These are phyloP conservation scores for Chaetophractus vellerosus DNA, from an alignment of 2,797 vertebrate species.

Conservation along the genomic window DNA sequence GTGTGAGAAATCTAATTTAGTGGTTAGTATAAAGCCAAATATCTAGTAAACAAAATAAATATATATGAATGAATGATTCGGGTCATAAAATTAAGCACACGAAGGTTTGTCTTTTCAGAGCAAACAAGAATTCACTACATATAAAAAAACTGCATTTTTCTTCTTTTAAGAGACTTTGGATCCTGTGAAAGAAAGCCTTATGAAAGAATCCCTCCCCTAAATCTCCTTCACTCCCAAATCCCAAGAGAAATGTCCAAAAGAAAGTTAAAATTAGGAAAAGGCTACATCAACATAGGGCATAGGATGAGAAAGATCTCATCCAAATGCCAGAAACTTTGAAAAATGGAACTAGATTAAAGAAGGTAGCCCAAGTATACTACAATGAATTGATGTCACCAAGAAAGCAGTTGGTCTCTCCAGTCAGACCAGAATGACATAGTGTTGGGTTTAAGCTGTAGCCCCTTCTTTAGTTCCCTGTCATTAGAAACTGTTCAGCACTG, in stretches of 20 bases:
- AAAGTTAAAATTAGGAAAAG: not conserved
- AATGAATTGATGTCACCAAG: not conserved
- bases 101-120: not conserved
- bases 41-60: not conserved
- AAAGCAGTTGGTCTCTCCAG: not conserved
- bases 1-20: not conserved
- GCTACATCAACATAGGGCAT: not conserved
- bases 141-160: not conserved
- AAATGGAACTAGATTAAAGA: not conserved
- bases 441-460: not conserved
- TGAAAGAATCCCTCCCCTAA: not conserved
- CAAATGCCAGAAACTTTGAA: conserved; percentile 15
- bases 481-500: not conserved
- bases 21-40: not conserved
- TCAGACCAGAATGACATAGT: not conserved
- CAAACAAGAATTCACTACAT: not conserved
- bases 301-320: conserved; percentile 54
- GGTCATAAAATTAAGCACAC: not conserved
- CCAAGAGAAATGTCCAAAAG: conserved; percentile 27
- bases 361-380: not conserved
- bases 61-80: not conserved
- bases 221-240: not conserved
- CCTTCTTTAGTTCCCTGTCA: not conserved
- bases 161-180: not conserved
- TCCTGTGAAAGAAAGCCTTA: not conserved